Evolutionary conservation across 2,888 invertebrate species (phyloP).

Genomic region (Ephialtes manifestator): DNA sequence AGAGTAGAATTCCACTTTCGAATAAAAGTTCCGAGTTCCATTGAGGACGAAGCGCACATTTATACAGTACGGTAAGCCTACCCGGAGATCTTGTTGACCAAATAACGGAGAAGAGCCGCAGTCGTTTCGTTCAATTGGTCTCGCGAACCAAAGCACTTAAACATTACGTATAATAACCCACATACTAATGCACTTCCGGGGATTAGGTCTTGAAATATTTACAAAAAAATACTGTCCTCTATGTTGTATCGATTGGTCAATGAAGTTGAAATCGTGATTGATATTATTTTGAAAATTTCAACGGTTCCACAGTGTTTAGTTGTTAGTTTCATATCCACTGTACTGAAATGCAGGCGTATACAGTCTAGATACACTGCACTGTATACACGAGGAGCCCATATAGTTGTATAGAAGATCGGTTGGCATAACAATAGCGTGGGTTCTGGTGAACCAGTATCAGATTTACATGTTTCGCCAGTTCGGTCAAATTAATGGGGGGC

Average conservation of each 20-base stretch:
- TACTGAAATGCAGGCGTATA: neutral
- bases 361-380: neutral
- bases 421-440: slow-evolving; percentile 42
- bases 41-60: slow-evolving; percentile 34
- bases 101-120: slow-evolving; percentile 41
- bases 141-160: slow-evolving; percentile 45
- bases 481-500: slow-evolving; percentile 81
- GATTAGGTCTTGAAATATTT: neutral
- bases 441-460: slow-evolving; percentile 65
- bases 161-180: slow-evolving; percentile 28
- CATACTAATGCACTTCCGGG: slow-evolving; percentile 23
- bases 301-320: neutral
- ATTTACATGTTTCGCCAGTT: slow-evolving; percentile 72
- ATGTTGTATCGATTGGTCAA: neutral
- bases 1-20: neutral
- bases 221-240: neutral
- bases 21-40: slow-evolving; percentile 40
- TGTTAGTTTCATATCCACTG: neutral
- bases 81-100: slow-evolving; percentile 9
- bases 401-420: slow-evolving; percentile 7
- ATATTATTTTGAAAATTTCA: neutral
- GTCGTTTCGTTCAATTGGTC: slow-evolving; percentile 59
- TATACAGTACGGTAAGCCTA: slow-evolving; percentile 49
- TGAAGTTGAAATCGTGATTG: neutral
- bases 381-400: slow-evolving; percentile 6